phyloP scores from a whole-genome alignment of 2,888 invertebrate species.

The Dioctria linearis region DNA sequence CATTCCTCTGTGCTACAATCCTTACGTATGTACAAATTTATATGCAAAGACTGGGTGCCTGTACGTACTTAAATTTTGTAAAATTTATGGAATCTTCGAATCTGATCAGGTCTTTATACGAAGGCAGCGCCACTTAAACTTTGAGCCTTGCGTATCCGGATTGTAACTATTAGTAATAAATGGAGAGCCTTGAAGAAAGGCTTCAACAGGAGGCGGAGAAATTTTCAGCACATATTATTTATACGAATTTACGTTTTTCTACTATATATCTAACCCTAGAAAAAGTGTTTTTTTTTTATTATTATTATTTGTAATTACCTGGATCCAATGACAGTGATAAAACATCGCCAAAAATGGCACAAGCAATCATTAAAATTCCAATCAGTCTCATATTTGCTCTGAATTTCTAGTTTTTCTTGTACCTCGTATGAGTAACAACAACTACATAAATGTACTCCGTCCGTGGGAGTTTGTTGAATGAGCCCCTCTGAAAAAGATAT shows the following conservation, averaged over 20 bases:
- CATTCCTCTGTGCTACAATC: conserved; percentile 14
- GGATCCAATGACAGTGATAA: conserved; percentile 70
- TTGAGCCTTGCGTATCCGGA: not conserved
- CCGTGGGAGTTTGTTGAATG: conserved; percentile 13
- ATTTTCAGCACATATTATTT: too few relatives aligned
- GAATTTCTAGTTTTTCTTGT: conserved; percentile 8
- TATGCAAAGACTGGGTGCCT: conserved; percentile 10
- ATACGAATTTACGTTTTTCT: not conserved
- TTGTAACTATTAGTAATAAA: too few relatives aligned
- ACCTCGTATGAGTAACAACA: not conserved
- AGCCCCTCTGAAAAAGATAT: conserved; percentile 27
- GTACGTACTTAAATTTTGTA: conserved; percentile 30
- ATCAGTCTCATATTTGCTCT: conserved; percentile 65
- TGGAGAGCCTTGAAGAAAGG: too few relatives aligned
- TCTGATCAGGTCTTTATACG: conserved; percentile 29
- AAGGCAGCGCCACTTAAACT: conserved; percentile 43
- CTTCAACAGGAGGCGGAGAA: too few relatives aligned
- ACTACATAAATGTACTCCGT: not conserved
- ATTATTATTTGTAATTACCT: conserved; percentile 63
- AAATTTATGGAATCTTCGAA: conserved; percentile 37
- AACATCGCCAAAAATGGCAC: conserved; percentile 66
- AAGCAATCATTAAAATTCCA: conserved; percentile 62
- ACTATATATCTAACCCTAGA: conserved; percentile 2
- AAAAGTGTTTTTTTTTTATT: conserved; percentile 37
- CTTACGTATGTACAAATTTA: too few relatives aligned